phyloP scores from a whole-genome alignment of 1,140 invertebrate species.

The Batillaria attramentaria region DNA sequence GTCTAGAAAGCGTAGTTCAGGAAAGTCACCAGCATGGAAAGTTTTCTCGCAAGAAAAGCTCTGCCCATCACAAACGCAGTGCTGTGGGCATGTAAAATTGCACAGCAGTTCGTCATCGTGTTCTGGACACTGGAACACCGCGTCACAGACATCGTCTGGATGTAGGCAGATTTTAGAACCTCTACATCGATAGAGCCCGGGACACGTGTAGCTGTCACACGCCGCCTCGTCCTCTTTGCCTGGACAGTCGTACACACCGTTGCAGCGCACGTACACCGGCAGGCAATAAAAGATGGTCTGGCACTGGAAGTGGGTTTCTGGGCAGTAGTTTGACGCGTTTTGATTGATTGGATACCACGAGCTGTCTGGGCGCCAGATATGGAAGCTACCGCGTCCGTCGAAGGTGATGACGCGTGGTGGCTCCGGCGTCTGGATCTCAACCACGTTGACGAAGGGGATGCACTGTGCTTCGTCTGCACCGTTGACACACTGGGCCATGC shows the following conservation, averaged over 20 bases:
- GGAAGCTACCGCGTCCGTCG: too few relatives aligned
- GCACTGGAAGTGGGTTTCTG: background rate
- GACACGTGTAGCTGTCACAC: slow-evolving; percentile 20
- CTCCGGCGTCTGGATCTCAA: background rate
- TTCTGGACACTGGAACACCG: slow-evolving; percentile 16
- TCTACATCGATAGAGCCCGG: slow-evolving; percentile 24
- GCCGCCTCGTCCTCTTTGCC: background rate
- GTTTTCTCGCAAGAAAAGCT: background rate
- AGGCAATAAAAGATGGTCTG: background rate
- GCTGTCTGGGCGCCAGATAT: background rate
- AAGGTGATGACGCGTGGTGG: background rate
- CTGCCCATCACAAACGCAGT: slow-evolving; percentile 4
- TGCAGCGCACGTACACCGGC: slow-evolving; percentile 5
- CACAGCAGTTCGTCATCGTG: slow-evolving; percentile 23
- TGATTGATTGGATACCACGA: background rate
- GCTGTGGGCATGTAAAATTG: slow-evolving; percentile 8
- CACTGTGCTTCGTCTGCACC: background rate
- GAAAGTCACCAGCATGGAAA: background rate
- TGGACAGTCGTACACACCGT: slow-evolving; percentile 4
- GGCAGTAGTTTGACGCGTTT: background rate
- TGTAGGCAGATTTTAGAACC: slow-evolving; percentile 16
- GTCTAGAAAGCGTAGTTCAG: slow-evolving; percentile 2
- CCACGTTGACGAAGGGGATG: too few relatives aligned
- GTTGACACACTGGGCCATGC: background rate
- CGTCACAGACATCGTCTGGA: slow-evolving; percentile 27